phyloP scores from a whole-genome alignment of 2,888 invertebrate species.

The Pilophorus perplexus region DNA sequence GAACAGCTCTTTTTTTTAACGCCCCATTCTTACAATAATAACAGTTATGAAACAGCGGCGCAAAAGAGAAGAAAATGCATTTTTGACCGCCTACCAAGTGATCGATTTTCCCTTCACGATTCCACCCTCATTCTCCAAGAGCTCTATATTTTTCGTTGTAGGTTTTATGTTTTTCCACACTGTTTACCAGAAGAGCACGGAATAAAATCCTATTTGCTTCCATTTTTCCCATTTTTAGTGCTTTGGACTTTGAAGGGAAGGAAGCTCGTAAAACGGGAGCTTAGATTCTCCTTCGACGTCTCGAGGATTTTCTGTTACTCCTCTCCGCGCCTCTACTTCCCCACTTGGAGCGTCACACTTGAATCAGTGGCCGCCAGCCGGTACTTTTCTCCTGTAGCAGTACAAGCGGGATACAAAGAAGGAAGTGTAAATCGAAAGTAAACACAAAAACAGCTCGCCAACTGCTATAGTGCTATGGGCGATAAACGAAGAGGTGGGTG shows the following conservation, averaged over 20 bases:
- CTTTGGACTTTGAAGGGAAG: not conserved
- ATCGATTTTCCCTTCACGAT: not conserved
- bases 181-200: slow-evolving; percentile 19
- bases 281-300: not conserved
- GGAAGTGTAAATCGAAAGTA: not conserved
- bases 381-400: no score
- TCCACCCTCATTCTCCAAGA: not conserved
- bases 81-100: slow-evolving; percentile 1
- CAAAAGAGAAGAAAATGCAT: not conserved
- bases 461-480: not conserved
- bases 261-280: slow-evolving; percentile 26
- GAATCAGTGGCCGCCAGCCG: not conserved
- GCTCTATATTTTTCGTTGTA: no score
- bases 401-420: no score
- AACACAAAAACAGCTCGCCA: not conserved
- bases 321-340: not conserved
- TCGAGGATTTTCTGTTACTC: slow-evolving; percentile 3
- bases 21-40: no score
- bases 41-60: no score
- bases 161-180: slow-evolving; percentile 13
- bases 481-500: not conserved
- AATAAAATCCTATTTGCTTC: slow-evolving; percentile 29
- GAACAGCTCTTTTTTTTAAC: no score
- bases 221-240: slow-evolving; percentile 27
- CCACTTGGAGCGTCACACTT: not conserved